Percentiles rank a stretch among this genome's conserved stretches.
phyloP scores from a whole-genome alignment of 1,140 invertebrate species.

The Pomacea maculata region DNA sequence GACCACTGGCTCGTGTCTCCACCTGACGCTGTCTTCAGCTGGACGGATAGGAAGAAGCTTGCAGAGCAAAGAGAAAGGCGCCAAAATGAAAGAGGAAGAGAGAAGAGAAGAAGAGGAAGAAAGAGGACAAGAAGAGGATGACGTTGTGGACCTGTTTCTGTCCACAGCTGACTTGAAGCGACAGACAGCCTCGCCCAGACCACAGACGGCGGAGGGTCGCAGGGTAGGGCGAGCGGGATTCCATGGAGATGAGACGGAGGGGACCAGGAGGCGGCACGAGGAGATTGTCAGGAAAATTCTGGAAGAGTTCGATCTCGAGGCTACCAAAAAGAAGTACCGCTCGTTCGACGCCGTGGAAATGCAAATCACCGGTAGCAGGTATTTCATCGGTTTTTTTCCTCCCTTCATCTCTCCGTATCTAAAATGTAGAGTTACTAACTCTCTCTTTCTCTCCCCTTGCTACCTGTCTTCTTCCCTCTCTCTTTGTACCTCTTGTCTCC shows the following conservation, averaged over 20 bases:
- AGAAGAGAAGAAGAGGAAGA: neutral
- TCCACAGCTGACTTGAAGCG: conserved; percentile 11
- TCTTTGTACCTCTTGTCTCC: neutral
- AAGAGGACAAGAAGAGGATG: neutral
- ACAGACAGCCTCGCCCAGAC: neutral
- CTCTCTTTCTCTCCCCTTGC: neutral
- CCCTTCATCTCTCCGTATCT: neutral
- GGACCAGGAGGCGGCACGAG: conserved; percentile 17
- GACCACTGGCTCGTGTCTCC: no score
- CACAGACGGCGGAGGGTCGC: no score
- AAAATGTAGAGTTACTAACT: neutral
- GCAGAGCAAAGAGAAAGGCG: neutral
- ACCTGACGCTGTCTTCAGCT: no score
- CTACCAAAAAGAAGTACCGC: conserved; percentile 14
- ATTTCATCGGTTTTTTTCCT: neutral
- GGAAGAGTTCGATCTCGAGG: conserved; percentile 23
- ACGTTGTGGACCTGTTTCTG: conserved; percentile 17
- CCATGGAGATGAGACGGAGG: neutral
- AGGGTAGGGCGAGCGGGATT: neutral
- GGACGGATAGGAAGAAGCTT: neutral
- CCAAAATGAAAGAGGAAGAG: neutral
- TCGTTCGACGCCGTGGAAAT: neutral
- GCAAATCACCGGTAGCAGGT: conserved; percentile 7
- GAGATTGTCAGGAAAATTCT: conserved; percentile 15
- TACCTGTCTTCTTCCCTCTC: neutral